A percentile compares a stretch with the other conserved stretches of the same genome.
These are phyloP conservation scores for Paracentrotus lividus DNA, from an alignment of 53 echinoderm and acorn worm genomes.

Conservation along the genomic window DNA sequence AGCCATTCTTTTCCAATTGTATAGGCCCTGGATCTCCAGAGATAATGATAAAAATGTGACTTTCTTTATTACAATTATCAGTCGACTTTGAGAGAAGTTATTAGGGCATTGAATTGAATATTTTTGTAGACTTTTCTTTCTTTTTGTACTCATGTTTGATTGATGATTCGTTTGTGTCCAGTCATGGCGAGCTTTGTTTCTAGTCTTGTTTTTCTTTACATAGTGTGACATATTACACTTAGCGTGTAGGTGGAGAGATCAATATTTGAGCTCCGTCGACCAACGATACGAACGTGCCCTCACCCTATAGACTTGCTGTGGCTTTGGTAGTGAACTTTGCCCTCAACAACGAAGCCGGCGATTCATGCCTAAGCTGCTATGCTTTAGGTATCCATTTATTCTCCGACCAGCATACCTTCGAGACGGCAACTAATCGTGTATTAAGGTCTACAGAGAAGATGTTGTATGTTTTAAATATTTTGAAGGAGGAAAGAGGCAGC, in stretches of 20 bases:
- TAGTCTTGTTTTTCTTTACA: slow-evolving; percentile 15
- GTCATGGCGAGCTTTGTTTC: slow-evolving; percentile 38
- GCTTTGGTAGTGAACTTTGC: slow-evolving; percentile 38
- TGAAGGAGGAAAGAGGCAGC: too few species aligned
- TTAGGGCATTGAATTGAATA: slow-evolving; percentile 5
- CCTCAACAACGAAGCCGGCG: slow-evolving; percentile 27
- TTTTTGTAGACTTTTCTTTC: background rate
- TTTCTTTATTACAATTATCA: background rate
- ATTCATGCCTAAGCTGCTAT: background rate
- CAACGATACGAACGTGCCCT: too few species aligned
- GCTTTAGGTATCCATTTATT: slow-evolving; percentile 46
- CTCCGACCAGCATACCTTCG: slow-evolving; percentile 25
- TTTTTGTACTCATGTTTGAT: background rate
- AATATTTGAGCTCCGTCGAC: slow-evolving; percentile 15
- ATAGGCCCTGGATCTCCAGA: too few species aligned
- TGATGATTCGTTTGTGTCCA: slow-evolving; percentile 14
- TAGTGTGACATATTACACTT: background rate
- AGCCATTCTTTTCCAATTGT: background rate
- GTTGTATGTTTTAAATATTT: too few species aligned
- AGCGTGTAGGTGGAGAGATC: slow-evolving; percentile 34
- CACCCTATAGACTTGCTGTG: background rate
- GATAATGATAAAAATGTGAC: background rate
- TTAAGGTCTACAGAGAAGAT: background rate
- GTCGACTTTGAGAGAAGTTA: slow-evolving; percentile 14
- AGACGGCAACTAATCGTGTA: background rate